Base-by-base conservation (phyloP, 2,888 invertebrate genomes). In the Polydrusus cervinus region DNA sequence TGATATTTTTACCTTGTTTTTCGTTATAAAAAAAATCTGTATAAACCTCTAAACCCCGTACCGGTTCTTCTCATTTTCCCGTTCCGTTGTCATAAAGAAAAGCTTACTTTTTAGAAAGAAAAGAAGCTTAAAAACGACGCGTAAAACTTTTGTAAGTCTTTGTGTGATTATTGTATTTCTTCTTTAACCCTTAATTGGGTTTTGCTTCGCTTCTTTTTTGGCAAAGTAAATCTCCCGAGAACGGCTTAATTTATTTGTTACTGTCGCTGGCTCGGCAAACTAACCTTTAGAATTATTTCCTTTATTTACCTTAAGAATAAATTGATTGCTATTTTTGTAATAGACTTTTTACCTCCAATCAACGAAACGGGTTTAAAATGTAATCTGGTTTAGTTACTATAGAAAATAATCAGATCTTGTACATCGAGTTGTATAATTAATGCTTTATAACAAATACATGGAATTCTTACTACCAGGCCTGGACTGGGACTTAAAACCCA, bases 241-340 rank as follows among this genome's bases (percentile, higher is more conserved):
- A 64, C 20, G 64, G 34, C 49, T 49, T 64, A 64, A 64, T 64
- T 64, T 64, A 64, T 64, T 64, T 64, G 45, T 64, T 64, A 38
- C 45, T 64, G 45, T 64, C 64, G 64, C 20, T 47, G 47, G 43
- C 25, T 64, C 34, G 49, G 64, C 47, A 64, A 49, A 64, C 49
- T 47, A 49, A 45, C 64, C 45, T 45, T 45, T 64, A 64, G 16
- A 64, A 64, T 64, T 64, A 64, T 64, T 14, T 64, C 47, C 47
- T 45, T 49, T 64, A 47, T 64, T 64, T 64, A 64, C 64, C 45
- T 64, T 45, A 10, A 30, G 30, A 64, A 64, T 64, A 14, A 64
- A 64, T 64, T 34, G 16, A 64, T 64, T 25, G 45, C 61, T 1
- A 25, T 38, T 60, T 60, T 57, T 18, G 16, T n/a, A 38, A 60